Evolutionary conservation across 1,140 invertebrate genomes (phyloP), one percentile per base, ranked within the genome.

Genomic region (Meloidogyne chitwoodi): DNA sequence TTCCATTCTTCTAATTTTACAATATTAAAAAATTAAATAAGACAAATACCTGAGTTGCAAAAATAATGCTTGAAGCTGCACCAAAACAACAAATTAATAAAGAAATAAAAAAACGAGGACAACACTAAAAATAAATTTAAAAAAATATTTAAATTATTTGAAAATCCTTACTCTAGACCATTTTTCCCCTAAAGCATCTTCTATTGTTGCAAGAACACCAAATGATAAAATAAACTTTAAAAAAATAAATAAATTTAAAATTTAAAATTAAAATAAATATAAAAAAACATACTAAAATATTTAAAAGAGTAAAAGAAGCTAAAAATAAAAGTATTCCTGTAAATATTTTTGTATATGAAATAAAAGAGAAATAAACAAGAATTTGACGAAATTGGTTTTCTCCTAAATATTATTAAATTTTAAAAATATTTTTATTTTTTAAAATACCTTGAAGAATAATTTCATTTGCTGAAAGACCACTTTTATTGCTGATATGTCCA

Each of bases 311-410:
- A 31, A 81, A 80, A 41, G 77, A 79, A 29, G 26, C 80, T 26
- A 83, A 61, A 29, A 85, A 70, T n/a, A 86, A 73, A 16, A 86
- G 48, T 10, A 81, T 44, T 19, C 80, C 84, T 5, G 81, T 78
- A 72, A 85, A 82, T 34, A 87, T 41, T 77, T 84, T 87, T 3
- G 77, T 75, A 56, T 77, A 31, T 24, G 80, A 79, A 64, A 87
- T 62, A 77, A 79, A 83, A 19, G 79, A 80, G 19, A 87, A 68
- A 70, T 87, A 85, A 12, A 80, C 77, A 19, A 86, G 74, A 44
- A 86, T 68, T 34, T 87, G 85, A 74, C 83, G 83, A 79, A 86
- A 82, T 63, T 86, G 83, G 29, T 73, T 64, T 38, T 81, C 80
- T 56, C 80, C 80, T 73, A 22, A 66, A 76, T 16, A 14, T 1